Percentiles rank a stretch among this genome's conserved stretches.
Conservation (phyloP, 1,140 invertebrate species). For the Neocloeon triangulifer region DNA sequence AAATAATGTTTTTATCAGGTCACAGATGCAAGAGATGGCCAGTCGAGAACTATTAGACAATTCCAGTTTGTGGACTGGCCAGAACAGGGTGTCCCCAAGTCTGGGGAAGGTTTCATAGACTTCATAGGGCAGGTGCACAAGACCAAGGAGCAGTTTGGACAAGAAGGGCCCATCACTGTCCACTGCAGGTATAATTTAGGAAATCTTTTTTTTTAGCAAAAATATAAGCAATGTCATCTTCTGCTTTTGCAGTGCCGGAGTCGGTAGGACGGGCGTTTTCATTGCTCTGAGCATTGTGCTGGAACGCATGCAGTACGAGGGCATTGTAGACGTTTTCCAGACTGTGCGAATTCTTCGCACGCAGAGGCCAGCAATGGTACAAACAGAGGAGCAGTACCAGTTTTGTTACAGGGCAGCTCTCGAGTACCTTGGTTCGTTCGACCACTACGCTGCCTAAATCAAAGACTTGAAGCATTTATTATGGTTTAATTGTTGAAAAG, state of each 20-base stretch:
- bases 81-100: conserved; percentile 92
- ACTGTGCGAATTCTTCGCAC: conserved; percentile 93
- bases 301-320: conserved; percentile 97
- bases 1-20: conserved; percentile 10
- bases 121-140: conserved; percentile 98
- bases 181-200: conserved; percentile 92
- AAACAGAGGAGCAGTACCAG: conserved; percentile 99
- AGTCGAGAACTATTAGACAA: conserved; percentile 87
- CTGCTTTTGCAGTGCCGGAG: conserved; percentile 56
- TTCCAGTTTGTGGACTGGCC: conserved; percentile 99
- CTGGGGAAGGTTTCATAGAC: conserved; percentile 93
- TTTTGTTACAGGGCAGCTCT: conserved; percentile 97
- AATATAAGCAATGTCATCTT: no score
- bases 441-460: conserved; percentile 76
- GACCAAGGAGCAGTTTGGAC: conserved; percentile 98
- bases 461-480: no score
- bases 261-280: conserved; percentile 93
- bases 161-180: conserved; percentile 96
- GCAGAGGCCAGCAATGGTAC: conserved; percentile 96
- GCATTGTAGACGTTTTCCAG: conserved; percentile 98
- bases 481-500: no score
- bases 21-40: conserved; percentile 79
- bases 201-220: no score
- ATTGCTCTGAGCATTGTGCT: conserved; percentile 93
- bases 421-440: conserved; percentile 88